These are phyloP conservation scores for Eidolon helvum DNA, from an alignment of 2,113 vertebrate species.

Conservation along the genomic window DNA sequence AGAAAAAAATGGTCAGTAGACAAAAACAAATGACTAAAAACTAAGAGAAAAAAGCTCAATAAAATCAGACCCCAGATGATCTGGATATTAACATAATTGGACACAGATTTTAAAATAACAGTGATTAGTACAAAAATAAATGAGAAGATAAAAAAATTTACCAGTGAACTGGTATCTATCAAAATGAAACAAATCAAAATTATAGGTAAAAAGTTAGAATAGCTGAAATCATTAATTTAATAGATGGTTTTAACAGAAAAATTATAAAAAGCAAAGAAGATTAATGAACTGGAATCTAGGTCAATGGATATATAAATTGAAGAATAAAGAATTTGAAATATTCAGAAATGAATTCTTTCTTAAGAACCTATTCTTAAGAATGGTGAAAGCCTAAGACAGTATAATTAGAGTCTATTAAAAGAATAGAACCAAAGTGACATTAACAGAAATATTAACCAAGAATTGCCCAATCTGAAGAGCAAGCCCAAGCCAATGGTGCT, in stretches of 20 bases:
- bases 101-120: not conserved
- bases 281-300: not conserved
- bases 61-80: not conserved
- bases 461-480: not conserved
- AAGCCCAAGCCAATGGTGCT: not conserved
- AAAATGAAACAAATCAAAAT: constrained; percentile 2
- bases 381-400: not conserved
- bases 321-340: not conserved
- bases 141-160: not conserved
- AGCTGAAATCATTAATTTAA: not conserved
- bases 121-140: not conserved
- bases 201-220: not conserved
- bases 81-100: not conserved
- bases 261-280: not conserved
- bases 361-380: not conserved
- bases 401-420: not conserved
- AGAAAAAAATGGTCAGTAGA: not conserved
- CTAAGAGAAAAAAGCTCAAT: not conserved
- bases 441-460: not conserved
- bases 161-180: not conserved
- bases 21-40: not conserved
- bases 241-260: not conserved
- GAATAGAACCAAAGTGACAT: not conserved
- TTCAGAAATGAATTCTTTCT: not conserved
- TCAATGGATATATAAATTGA: not conserved